These are phyloP conservation scores for Petrosia ficiformis DNA, from an alignment of 37 sponge, comb jelly and placozoan genomes.

Conservation along the genomic window DNA sequence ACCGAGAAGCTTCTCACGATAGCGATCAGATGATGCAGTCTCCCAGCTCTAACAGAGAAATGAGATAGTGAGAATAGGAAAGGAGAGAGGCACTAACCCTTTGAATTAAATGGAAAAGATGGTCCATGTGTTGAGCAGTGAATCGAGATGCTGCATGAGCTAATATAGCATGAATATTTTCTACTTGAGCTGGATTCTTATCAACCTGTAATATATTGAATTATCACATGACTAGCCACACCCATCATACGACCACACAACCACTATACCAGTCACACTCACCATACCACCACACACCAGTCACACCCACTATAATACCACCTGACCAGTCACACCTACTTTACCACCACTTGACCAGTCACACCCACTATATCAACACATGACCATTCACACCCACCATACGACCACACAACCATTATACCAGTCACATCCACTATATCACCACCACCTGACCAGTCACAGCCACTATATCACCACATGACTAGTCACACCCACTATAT, in stretches of 20 bases:
- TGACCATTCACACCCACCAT: not conserved
- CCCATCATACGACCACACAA: not conserved
- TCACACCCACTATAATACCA: too few species aligned
- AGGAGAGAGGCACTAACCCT: constrained; percentile 20
- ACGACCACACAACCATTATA: not conserved
- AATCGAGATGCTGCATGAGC: constrained; percentile 65
- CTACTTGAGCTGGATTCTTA: constrained; percentile 62
- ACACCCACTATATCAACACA: not conserved
- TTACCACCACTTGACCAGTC: too few species aligned
- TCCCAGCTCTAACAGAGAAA: constrained; percentile 75
- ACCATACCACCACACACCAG: too few species aligned
- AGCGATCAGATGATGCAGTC: constrained; percentile 57
- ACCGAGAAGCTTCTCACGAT: constrained; percentile 70
- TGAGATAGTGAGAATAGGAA: not conserved
- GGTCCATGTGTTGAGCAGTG: constrained; percentile 71
- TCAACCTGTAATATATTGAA: constrained; percentile 33
- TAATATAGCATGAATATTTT: constrained; percentile 2
- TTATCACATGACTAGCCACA: not conserved
- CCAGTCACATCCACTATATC: too few species aligned
- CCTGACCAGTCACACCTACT: too few species aligned
- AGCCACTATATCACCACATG: too few species aligned
- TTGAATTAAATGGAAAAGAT: constrained; percentile 76
- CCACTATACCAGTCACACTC: too few species aligned
- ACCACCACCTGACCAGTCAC: too few species aligned
- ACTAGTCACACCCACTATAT: too few species aligned